Conservation (phyloP, 2,797 vertebrate species). For the Leptatherina wallacei region DNA sequence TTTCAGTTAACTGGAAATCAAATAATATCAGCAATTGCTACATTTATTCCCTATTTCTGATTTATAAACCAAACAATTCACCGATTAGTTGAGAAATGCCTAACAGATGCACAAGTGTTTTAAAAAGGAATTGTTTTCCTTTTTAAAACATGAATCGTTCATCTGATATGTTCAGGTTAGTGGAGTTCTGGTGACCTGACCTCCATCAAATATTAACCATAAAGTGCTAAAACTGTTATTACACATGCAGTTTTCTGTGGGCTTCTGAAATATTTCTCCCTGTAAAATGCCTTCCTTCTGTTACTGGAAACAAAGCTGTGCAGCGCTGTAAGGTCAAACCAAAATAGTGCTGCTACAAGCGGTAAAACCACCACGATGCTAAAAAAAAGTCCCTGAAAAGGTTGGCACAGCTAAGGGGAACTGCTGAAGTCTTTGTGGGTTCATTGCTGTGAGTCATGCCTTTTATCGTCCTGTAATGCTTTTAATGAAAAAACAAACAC, state of each 20-base stretch:
- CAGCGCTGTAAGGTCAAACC: slow-evolving; percentile 1
- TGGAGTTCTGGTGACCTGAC: background rate
- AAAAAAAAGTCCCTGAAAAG: slow-evolving; percentile 15
- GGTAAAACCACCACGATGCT: slow-evolving; percentile 17
- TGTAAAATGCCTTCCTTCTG: background rate
- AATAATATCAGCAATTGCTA: background rate
- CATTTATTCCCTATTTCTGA: background rate
- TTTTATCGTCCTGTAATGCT: slow-evolving; percentile 10
- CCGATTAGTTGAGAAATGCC: background rate
- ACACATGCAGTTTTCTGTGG: too few species aligned
- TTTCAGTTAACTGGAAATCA: background rate
- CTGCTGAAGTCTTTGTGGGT: slow-evolving; percentile 9
- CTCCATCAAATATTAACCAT: background rate
- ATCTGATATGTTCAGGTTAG: background rate
- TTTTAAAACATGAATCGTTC: too few species aligned
- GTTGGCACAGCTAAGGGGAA: slow-evolving; percentile 15
- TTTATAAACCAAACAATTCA: background rate
- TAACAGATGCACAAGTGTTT: background rate
- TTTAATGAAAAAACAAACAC: background rate
- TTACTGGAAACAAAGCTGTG: slow-evolving; percentile 13
- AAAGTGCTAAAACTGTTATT: background rate
- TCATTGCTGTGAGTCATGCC: slow-evolving; percentile 7
- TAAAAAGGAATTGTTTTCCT: too few species aligned
- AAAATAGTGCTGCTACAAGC: slow-evolving; percentile 20
- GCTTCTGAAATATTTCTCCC: background rate